Percentiles rank a stretch among this genome's conserved stretches.
Conservation (phyloP, 2,113 vertebrate genomes). For the Zosterops pallidus region DNA sequence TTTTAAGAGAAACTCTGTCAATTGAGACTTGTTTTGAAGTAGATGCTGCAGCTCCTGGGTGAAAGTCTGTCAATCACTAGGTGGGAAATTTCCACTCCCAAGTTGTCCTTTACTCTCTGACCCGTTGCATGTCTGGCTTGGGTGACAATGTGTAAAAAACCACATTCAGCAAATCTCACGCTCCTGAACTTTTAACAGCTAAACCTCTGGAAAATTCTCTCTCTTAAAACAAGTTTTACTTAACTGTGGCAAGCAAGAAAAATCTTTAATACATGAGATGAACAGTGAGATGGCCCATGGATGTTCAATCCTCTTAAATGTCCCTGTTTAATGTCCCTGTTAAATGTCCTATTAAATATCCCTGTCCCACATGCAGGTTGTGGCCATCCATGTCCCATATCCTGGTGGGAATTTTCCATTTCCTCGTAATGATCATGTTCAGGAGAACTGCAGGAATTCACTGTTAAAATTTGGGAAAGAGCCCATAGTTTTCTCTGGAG, state of each 20-base stretch:
- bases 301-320: neutral
- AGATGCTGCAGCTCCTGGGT: neutral
- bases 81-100: neutral
- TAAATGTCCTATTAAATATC: neutral
- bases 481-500: neutral
- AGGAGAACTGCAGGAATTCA: neutral
- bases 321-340: neutral
- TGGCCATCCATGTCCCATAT: neutral
- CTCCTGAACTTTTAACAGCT: neutral
- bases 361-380: too few relatives aligned
- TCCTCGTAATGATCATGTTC: neutral
- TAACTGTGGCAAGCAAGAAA: neutral
- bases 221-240: neutral
- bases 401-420: neutral
- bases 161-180: neutral
- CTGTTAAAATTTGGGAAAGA: neutral
- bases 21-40: neutral
- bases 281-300: neutral
- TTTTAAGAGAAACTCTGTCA: neutral
- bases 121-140: neutral
- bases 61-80: neutral
- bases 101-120: neutral
- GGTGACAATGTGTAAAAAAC: neutral
- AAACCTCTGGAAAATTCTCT: neutral
- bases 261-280: neutral